These are phyloP conservation scores for Hylaea fasciaria DNA, from an alignment of 2,888 invertebrate genomes.

Conservation along the genomic window DNA sequence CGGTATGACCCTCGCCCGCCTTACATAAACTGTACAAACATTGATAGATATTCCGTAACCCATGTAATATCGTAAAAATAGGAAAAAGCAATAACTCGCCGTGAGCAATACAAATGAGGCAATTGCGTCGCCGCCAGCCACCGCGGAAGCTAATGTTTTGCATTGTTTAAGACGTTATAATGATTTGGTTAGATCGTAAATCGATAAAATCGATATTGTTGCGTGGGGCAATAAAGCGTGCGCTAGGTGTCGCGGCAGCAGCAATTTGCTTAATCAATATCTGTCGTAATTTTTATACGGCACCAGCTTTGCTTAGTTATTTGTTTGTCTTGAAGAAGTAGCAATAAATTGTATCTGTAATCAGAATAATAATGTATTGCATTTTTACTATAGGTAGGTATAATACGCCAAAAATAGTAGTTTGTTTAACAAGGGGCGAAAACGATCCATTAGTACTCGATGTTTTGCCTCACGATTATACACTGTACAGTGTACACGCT, in stretches of 20 bases:
- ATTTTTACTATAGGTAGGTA: too few relatives aligned
- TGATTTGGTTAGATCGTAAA: conserved; percentile 16
- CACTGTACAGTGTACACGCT: too few relatives aligned
- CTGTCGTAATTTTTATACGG: neutral
- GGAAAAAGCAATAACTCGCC: conserved; percentile 9
- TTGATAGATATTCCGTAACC: conserved; percentile 29
- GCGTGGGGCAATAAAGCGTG: conserved; percentile 22
- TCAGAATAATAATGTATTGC: too few relatives aligned
- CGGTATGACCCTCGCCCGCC: neutral
- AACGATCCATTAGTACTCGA: too few relatives aligned
- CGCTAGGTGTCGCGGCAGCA: conserved; percentile 1
- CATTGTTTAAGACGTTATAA: conserved; percentile 23
- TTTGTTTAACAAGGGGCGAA: too few relatives aligned
- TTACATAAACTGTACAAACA: conserved; percentile 17
- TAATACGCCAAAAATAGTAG: too few relatives aligned
- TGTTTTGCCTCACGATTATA: too few relatives aligned
- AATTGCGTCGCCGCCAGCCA: conserved; percentile 14
- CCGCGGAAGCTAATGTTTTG: conserved; percentile 21
- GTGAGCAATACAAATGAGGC: conserved; percentile 28
- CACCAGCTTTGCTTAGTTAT: too few relatives aligned
- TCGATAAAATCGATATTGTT: conserved; percentile 21
- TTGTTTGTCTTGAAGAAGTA: too few relatives aligned
- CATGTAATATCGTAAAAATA: conserved; percentile 22
- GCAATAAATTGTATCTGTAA: too few relatives aligned
- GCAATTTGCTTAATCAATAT: conserved; percentile 5